Percentiles rank a stretch among this genome's conserved stretches.
Conservation (phyloP, 92 coral and sea anemone species). For the Parazoanthus darwini region DNA sequence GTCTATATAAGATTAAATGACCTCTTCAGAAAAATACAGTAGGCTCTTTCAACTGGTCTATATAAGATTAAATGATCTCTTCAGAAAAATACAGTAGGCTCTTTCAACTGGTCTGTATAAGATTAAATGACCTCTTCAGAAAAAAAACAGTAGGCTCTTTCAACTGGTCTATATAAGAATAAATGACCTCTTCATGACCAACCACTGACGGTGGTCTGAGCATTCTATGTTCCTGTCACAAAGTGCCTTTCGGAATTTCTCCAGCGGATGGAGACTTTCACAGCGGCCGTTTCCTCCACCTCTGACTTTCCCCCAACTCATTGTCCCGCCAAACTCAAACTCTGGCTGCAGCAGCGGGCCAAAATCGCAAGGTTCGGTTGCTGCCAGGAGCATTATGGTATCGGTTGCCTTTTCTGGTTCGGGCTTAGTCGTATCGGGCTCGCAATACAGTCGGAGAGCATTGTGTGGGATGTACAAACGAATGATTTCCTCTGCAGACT, state of each 20-base stretch:
- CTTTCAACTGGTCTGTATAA: too few relatives aligned
- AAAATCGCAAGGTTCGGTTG: constrained; percentile 34
- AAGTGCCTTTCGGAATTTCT: too few relatives aligned
- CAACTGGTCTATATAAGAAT: neutral
- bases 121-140: too few relatives aligned
- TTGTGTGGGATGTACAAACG: constrained; percentile 32
- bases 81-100: neutral
- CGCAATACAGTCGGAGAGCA: constrained; percentile 46
- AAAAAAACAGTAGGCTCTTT: too few relatives aligned
- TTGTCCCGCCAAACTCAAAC: constrained; percentile 30
- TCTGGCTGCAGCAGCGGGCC: constrained; percentile 49
- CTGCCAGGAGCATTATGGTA: constrained; percentile 46
- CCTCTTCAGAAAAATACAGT: too few relatives aligned
- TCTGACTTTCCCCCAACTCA: too few relatives aligned
- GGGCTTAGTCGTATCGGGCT: constrained; percentile 38
- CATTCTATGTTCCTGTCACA: too few relatives aligned
- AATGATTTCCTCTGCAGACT: constrained; percentile 33
- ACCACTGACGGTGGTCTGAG: too few relatives aligned
- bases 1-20: too few relatives aligned
- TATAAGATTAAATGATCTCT: neutral
- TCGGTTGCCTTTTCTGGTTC: constrained; percentile 45
- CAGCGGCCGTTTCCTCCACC: too few relatives aligned
- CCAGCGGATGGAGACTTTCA: too few relatives aligned
- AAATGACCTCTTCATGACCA: neutral
- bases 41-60: neutral